Base-by-base conservation (phyloP, 2,113 vertebrate species). In the Podarcis cretensis region DNA sequence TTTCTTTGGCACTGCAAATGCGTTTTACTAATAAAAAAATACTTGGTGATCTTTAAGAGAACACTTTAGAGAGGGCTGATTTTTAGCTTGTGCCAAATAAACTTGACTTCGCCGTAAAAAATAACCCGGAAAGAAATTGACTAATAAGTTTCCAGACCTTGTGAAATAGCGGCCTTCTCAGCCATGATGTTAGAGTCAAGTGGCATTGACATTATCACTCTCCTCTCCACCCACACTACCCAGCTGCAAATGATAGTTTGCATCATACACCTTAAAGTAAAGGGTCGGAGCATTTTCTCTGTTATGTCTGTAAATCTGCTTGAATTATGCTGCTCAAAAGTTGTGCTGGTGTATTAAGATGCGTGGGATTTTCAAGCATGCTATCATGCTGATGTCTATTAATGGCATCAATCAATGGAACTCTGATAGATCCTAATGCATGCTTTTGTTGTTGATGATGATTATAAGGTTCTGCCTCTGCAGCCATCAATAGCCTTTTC, bases 11-110 rank as follows among this genome's bases (percentile, higher is more conserved):
- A 89, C 77, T 48, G 40, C 57, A 87, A 79, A 90, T 90, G 43
- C 88, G 83, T 92, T 92, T 93, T 91, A 88, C 90, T 94, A 91
- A 87, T 92, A 90, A 94, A 87, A 95, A 86, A 87, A 59, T 37
- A 90, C 69, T 88, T 76, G 5, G n/a, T 86, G 84, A 82, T 66
- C 32, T 93, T 92, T 7, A 57, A 90, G 66, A 78, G 83, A 85
- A 35, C 90, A 91, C 88, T 92, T 92, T 18, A 71, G 86, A 89
- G 54, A 85, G 23, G 13, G 89, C 37, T 88, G 86, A 81, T 69
- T 81, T 90, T 92, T 81, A 91, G 74, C 66, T 92, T 92, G 87
- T 90, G 75, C 43, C 83, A 89, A 90, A 48, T 84, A 80, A 81
- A 90, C 93, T 91, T 92, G 84, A 91, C 57, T 89, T 93, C 91